Percentiles rank a stretch among this genome's conserved stretches.
Conservation (phyloP, 2,113 vertebrate genomes). For the Eclectus roratus region DNA sequence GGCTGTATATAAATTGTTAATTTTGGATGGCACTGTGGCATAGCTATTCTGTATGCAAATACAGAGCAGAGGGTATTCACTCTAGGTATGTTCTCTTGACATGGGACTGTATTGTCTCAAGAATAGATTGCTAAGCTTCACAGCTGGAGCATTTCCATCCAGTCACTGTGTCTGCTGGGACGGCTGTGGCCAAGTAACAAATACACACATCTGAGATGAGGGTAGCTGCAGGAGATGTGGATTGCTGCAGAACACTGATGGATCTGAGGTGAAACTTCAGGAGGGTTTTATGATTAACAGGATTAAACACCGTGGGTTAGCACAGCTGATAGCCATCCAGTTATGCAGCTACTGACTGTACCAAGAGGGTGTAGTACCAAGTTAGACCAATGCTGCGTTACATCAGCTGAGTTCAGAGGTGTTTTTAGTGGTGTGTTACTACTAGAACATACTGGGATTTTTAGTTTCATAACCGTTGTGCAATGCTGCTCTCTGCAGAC, state of each 20-base stretch:
- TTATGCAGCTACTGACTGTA: neutral
- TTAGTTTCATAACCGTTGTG: neutral
- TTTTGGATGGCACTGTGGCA: neutral
- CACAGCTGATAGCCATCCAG: neutral
- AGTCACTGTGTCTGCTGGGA: neutral
- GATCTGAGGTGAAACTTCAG: neutral
- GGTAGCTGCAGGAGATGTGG: accelerated
- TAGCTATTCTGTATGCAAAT: neutral
- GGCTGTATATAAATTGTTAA: neutral
- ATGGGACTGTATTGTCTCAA: neutral
- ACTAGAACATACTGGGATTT: neutral
- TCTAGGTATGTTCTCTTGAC: neutral
- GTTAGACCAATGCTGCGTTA: accelerated
- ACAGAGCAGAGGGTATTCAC: neutral
- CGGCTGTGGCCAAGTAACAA: neutral
- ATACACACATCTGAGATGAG: accelerated
- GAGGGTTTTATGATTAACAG: neutral
- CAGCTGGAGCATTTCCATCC: neutral
- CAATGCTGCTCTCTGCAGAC: neutral
- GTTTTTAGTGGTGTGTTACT: neutral
- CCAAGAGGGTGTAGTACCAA: neutral
- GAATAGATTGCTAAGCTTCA: neutral
- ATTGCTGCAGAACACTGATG: neutral
- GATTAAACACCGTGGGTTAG: accelerated
- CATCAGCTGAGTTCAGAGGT: accelerated